A percentile compares a stretch with the other conserved stretches of the same genome.
Evolutionary conservation across 92 coral and sea anemone genomes (phyloP).

Genomic region (Ricordea florida): DNA sequence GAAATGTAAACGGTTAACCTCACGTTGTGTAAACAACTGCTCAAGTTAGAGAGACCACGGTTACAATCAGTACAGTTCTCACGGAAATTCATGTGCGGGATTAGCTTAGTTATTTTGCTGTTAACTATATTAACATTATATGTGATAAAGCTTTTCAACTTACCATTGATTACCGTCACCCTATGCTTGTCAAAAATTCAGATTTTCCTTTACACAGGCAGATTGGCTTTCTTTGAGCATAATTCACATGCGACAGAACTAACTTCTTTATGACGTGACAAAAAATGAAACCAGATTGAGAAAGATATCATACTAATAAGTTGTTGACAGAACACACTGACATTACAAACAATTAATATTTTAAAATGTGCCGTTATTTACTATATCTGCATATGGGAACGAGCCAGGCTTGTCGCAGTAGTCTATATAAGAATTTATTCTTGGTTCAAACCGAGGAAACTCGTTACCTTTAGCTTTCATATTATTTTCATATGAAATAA

Average conservation of each 20-base stretch:
- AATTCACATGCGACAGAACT: not conserved
- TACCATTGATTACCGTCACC: not conserved
- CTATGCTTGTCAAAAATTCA: constrained; percentile 12
- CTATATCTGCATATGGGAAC: no score
- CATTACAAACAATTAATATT: no score
- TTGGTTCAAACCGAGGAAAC: constrained; percentile 5
- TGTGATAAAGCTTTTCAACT: not conserved
- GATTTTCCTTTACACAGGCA: constrained; percentile 6
- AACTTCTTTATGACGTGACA: constrained; percentile 9
- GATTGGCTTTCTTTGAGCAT: constrained; percentile 6
- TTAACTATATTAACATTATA: not conserved
- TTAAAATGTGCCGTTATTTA: no score
- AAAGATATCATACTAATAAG: no score
- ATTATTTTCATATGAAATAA: not conserved
- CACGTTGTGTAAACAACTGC: no score
- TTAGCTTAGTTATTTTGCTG: not conserved
- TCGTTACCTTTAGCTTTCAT: not conserved
- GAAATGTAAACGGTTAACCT: no score
- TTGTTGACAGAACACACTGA: no score
- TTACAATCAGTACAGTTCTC: not conserved
- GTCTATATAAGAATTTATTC: no score
- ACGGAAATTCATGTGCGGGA: constrained; percentile 1
- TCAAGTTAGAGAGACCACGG: no score
- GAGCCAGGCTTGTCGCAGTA: no score
- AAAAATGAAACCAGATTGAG: constrained; percentile 2